Conservation (phyloP, 37 sponge, comb jelly and placozoan species). For the Tethya wilhelma region DNA sequence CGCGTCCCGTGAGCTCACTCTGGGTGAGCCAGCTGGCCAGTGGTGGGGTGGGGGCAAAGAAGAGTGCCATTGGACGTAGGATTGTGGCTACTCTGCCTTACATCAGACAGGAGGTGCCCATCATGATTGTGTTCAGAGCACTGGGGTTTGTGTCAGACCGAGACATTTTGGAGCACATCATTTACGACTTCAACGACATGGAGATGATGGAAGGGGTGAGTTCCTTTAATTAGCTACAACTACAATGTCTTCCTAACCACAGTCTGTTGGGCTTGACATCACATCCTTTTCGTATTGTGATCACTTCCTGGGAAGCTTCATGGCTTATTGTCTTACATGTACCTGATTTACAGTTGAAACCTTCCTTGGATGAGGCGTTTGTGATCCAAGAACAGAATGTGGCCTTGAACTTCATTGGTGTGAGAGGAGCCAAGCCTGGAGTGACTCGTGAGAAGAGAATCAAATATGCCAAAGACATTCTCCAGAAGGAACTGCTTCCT, state of each 20-base stretch:
- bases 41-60: constrained; percentile 83
- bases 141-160: constrained; percentile 99
- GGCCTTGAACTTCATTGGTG: constrained; percentile 98
- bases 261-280: background rate
- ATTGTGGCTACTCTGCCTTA: constrained; percentile 98
- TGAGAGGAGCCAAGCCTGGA: constrained; percentile 95
- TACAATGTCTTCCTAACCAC: constrained; percentile 5
- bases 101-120: constrained; percentile 97
- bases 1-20: constrained; percentile 96
- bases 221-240: background rate
- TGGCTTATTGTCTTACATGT: background rate
- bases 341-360: constrained; percentile 80
- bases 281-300: background rate
- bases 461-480: constrained; percentile 98
- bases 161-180: constrained; percentile 99
- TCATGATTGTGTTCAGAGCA: constrained; percentile 99
- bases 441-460: constrained; percentile 96
- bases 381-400: constrained; percentile 99
- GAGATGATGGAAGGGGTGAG: constrained; percentile 99
- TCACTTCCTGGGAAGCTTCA: no score
- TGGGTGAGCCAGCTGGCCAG: constrained; percentile 98
- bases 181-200: constrained; percentile 98
- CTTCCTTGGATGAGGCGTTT: constrained; percentile 99
- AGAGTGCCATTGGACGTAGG: constrained; percentile 94
- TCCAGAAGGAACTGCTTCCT: constrained; percentile 99